phyloP scores from a whole-genome alignment of 2,113 vertebrate genomes.

The Anguilla rostrata region DNA sequence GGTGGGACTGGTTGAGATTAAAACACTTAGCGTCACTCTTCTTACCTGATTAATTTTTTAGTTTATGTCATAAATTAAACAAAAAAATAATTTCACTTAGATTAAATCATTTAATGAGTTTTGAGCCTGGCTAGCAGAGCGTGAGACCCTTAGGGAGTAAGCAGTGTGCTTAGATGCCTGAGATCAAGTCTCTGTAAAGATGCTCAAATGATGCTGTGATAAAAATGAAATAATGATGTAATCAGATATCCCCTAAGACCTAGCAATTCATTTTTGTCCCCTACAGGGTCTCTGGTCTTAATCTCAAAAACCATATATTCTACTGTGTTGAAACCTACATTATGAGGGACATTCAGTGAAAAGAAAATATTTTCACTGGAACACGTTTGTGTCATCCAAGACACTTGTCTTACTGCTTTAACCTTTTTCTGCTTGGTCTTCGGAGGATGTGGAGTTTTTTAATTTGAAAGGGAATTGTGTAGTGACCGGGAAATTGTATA shows the following conservation, averaged over 20 bases:
- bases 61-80: neutral
- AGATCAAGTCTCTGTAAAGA: neutral
- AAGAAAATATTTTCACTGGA: no score
- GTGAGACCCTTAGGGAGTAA: neutral
- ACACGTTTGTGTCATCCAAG: no score
- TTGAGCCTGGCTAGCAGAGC: slow-evolving; percentile 21
- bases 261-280: neutral
- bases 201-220: neutral
- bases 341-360: no score
- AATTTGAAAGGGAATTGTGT: neutral
- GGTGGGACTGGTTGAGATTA: neutral
- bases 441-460: neutral
- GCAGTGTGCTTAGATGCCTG: neutral
- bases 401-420: no score
- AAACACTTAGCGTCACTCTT: neutral
- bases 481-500: neutral
- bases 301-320: no score
- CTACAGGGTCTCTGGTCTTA: neutral
- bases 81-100: slow-evolving; percentile 22
- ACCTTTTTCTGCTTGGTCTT: no score
- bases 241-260: neutral
- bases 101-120: slow-evolving; percentile 28
- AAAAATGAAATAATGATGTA: neutral
- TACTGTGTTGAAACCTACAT: no score
- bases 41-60: neutral